Evolutionary conservation across 2,797 vertebrate genomes (phyloP), one percentile per base, ranked within the genome.

Genomic region (Sebastes kiyomatsui): DNA sequence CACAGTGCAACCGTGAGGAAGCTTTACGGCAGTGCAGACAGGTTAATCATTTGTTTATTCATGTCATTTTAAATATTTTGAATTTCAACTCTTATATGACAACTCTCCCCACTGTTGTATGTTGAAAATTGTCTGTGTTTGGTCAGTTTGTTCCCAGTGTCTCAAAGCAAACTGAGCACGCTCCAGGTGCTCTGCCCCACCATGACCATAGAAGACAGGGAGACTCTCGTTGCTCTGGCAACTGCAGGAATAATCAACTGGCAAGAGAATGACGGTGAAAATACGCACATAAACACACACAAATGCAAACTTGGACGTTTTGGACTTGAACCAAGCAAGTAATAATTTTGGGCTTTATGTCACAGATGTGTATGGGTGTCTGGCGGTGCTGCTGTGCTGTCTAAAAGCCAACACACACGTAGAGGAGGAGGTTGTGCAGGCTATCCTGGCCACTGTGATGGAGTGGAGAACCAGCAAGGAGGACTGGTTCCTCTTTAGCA

Each of bases 401-500:
- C 91, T 99, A 56, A 92, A 95, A 55, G 93, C 93, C 1, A 82
- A 91, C 86, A 95, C 94, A 7, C 84, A 90, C 49, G 94, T 96
- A 23, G 96, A 97, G 81, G 95, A 94, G 28, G 96, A 97, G 80
- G 82, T 99, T 2, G 72, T 98, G n/a, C 94, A 95, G 79, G 96
- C 96, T 4, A 81, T 98, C 67, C 75, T 99, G 77, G 97, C 96
- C 88, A 96, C 97, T 4, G 83, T 99, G 79, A 95, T 98, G 56
- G 96, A 97, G 68, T 99, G 98, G 98, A 97, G 97, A 86, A 97
- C 92, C 59, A 92, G 95, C 75, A 96, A 93, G 56, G 97, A 97
- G 73, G 95, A 98, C 54, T 96, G 96, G 93, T 99, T 99, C 89
- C 97, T 99, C 35, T 99, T 99, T 83, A 96, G 94, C 94, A 96